phyloP scores from a whole-genome alignment of 2,888 invertebrate genomes.

The Plagodis dolabraria region DNA sequence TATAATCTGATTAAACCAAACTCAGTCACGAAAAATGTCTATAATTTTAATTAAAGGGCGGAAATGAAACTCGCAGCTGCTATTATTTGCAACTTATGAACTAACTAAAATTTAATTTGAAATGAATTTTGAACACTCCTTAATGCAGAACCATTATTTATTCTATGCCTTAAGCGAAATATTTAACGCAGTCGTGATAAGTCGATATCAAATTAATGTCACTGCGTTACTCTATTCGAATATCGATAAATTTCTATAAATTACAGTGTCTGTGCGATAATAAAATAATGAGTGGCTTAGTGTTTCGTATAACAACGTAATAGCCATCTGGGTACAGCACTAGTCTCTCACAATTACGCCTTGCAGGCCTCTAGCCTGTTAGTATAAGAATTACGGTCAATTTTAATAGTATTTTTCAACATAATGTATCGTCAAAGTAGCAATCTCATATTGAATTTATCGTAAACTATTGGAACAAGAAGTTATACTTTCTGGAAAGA shows the following conservation, averaged over 20 bases:
- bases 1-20: slow-evolving; percentile 1
- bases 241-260: slow-evolving; percentile 50
- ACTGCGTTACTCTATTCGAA: slow-evolving; percentile 50
- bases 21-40: slow-evolving; percentile 14
- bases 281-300: slow-evolving; percentile 65
- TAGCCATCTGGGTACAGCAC: slow-evolving; percentile 35
- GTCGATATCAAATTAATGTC: slow-evolving; percentile 66
- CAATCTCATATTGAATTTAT: too few species aligned
- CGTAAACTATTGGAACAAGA: too few species aligned
- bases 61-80: slow-evolving; percentile 9
- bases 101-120: slow-evolving; percentile 17
- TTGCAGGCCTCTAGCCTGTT: slow-evolving; percentile 32
- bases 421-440: too few species aligned
- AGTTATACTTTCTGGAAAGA: too few species aligned
- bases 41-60: slow-evolving; percentile 1
- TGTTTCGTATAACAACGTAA: slow-evolving; percentile 57
- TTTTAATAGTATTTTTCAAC: slow-evolving; percentile 2
- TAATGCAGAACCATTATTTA: too few species aligned
- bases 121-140: slow-evolving; percentile 44
- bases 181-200: slow-evolving; percentile 64
- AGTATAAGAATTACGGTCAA: background rate
- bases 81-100: slow-evolving; percentile 5
- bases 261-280: slow-evolving; percentile 61
- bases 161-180: slow-evolving; percentile 40
- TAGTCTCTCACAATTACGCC: slow-evolving; percentile 53